Percentiles rank a stretch among this genome's conserved stretches.
phyloP scores from a whole-genome alignment of 2,888 invertebrate species.

The Phasia obesa region DNA sequence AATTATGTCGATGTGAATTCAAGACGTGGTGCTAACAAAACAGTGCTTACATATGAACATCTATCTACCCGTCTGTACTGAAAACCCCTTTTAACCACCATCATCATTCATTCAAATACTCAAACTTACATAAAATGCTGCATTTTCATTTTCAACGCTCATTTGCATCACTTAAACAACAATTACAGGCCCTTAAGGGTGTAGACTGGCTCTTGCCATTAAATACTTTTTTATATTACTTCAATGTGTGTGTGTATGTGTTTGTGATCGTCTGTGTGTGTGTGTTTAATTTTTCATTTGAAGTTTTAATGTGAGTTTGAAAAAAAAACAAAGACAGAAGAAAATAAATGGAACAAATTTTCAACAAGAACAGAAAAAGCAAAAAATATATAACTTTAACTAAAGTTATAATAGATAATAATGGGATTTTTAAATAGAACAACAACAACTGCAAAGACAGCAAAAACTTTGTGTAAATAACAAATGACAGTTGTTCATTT shows the following conservation, averaged over 20 bases:
- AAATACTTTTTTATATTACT: constrained; percentile 36
- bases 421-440: constrained; percentile 37
- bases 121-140: constrained; percentile 4
- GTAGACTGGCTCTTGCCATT: constrained; percentile 67
- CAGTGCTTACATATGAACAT: no score
- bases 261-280: not conserved
- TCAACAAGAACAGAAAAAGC: no score
- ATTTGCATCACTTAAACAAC: constrained; percentile 72
- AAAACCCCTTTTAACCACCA: not conserved
- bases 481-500: constrained; percentile 59
- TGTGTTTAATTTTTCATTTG: constrained; percentile 27
- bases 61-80: no score
- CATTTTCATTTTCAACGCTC: constrained; percentile 60
- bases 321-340: constrained; percentile 3
- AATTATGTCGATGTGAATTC: no score
- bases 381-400: constrained; percentile 40
- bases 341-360: constrained; percentile 51
- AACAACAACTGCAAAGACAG: constrained; percentile 18
- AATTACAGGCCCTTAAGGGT: constrained; percentile 71
- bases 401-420: constrained; percentile 50
- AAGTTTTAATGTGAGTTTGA: constrained; percentile 21
- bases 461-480: constrained; percentile 40
- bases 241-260: not conserved
- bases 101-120: constrained; percentile 14
- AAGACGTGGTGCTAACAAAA: no score